These are phyloP conservation scores for Probosciger aterrimus DNA, from an alignment of 2,113 vertebrate genomes.

Conservation along the genomic window DNA sequence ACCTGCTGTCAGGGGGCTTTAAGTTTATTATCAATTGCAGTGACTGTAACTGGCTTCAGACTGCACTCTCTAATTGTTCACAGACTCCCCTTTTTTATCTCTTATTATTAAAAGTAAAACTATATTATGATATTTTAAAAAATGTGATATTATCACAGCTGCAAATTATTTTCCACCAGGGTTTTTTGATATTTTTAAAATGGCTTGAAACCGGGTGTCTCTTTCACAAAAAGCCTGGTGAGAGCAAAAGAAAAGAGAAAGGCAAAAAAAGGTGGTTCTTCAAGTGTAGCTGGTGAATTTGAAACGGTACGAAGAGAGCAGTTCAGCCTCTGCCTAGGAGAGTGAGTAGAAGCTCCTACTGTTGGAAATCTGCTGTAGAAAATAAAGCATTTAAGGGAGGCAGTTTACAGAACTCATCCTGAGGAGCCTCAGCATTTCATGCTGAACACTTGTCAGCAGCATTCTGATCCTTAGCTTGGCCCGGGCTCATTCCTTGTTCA, in stretches of 20 bases:
- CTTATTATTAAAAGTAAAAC: conserved; percentile 82
- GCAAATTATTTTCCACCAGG: conserved; percentile 77
- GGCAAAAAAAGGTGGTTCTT: conserved; percentile 42
- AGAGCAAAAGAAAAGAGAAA: conserved; percentile 15
- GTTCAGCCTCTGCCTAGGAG: conserved; percentile 29
- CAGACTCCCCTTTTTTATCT: conserved; percentile 81
- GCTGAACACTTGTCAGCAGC: not conserved
- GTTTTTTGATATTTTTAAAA: conserved; percentile 54
- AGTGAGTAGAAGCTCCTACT: not conserved
- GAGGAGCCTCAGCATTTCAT: not conserved
- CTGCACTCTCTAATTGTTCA: conserved; percentile 87
- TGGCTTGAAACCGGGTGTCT: conserved; percentile 55
- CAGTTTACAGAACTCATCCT: not conserved
- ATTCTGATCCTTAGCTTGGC: not conserved
- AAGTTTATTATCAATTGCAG: conserved; percentile 92
- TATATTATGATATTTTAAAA: conserved; percentile 68
- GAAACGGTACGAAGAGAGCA: conserved; percentile 16
- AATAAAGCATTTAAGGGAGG: not conserved
- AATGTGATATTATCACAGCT: conserved; percentile 81
- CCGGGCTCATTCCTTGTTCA: not conserved
- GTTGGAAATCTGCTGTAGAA: not conserved
- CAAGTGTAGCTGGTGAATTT: conserved; percentile 28
- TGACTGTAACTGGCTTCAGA: conserved; percentile 85
- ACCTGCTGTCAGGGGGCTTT: conserved; percentile 91
- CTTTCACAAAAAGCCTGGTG: conserved; percentile 26